Conservation (phyloP, 2,113 vertebrate species). For the cattle (Bos taurus) region ARS-UCD2.0 NC_037335.1:61180501-61181000, state of each 20-base stretch:
- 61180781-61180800: background rate
- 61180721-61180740: background rate
- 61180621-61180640: background rate
- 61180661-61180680: background rate
- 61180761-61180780: constrained; percentile 46
- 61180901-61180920: constrained; percentile 24
- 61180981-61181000: background rate
- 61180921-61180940: constrained; percentile 14
- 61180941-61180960: background rate
- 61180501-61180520: background rate
- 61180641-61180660: background rate
- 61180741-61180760: background rate
- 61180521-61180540: background rate
- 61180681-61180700: background rate
- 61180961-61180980: background rate
- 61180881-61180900: background rate
- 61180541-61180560: background rate
- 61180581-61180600: background rate
- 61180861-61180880: constrained; percentile 46
- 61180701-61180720: background rate
- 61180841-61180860: background rate
- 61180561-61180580: background rate
- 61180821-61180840: background rate
- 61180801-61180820: background rate
- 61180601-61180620: constrained; percentile 50